Evolutionary conservation across 2,797 vertebrate species (phyloP), one percentile per base, ranked within the genome.

Genomic region (Hephaestus fuliginosus): DNA sequence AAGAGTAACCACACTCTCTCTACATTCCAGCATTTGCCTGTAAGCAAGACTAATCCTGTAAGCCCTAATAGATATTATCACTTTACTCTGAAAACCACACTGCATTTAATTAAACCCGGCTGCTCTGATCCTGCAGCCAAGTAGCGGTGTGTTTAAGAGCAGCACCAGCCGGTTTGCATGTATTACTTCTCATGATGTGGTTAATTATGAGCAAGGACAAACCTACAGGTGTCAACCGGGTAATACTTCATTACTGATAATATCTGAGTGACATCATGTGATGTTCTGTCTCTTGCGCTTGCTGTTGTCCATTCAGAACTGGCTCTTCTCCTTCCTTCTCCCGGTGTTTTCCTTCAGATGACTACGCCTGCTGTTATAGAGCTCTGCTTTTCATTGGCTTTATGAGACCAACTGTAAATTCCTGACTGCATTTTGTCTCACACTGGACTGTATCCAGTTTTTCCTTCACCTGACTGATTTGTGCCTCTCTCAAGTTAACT

Each of bases 341-440:
- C 14, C 62, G 51, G 71, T 82, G 79, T 86, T 91, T 86, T 84
- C 67, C 66, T 63, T 87, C 39, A 22, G 77, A 86, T 76, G 86
- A 64, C 83, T 80, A 14, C 17, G 70, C 86, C 86, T 90, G 87
- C 88, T 91, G 90, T 87, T 89, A 91, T 76, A 76, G 81, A 90
- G 78, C 80, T 89, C 86, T 92, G 89, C 82, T 89, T 93, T 91
- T 93, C 88, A 90, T 91, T 90, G 89, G 86, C 86, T 93, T 94
- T 91, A 90, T 91, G 87, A 92, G 87, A 89, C 86, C 68, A 80
- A 91, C 89, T 92, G 84, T 91, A 92, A 92, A 93, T 94, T 94
- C 93, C 92, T 90, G 76, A 86, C 82, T 43, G 78, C 55, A 76
- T 81, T 84, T 76, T 89, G 86, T 92, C 82, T 93, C 90, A 85